phyloP scores from a whole-genome alignment of 2,888 invertebrate species.

The Nipponacmea schrenckii region DNA sequence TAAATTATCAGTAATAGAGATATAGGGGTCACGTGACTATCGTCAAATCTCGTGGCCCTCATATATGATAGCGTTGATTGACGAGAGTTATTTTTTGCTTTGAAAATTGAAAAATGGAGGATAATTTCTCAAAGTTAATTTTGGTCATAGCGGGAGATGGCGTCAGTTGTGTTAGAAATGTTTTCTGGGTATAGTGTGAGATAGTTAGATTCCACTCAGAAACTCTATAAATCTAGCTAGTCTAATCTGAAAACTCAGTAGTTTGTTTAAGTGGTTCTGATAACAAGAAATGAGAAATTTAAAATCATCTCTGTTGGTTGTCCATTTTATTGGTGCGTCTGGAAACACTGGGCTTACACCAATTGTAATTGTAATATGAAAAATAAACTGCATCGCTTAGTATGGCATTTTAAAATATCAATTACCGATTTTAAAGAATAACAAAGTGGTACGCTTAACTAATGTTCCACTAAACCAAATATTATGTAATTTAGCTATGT shows the following conservation, averaged over 20 bases:
- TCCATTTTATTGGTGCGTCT: conserved; percentile 1
- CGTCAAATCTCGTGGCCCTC: conserved; percentile 1
- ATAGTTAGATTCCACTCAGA: conserved; percentile 4
- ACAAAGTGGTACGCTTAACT: too few species aligned
- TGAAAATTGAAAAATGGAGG: conserved; percentile 1
- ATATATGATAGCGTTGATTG: conserved; percentile 2
- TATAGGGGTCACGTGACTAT: conserved; percentile 6
- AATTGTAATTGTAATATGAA: too few species aligned
- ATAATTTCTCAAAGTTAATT: conserved; percentile 14
- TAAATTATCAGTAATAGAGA: not conserved
- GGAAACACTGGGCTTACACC: not conserved
- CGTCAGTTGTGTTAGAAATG: conserved; percentile 14
- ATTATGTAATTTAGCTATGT: too few species aligned
- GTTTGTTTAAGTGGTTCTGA: conserved; percentile 6
- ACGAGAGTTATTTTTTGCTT: conserved; percentile 4
- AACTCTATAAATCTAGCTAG: conserved; percentile 4
- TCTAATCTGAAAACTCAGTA: not conserved
- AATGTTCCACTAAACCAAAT: too few species aligned
- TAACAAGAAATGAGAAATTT: not conserved
- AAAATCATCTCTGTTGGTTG: not conserved
- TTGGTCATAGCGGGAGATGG: conserved; percentile 16
- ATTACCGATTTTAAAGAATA: too few species aligned
- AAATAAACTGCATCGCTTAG: too few species aligned
- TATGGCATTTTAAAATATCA: too few species aligned
- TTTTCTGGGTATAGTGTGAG: not conserved